phyloP scores from a whole-genome alignment of 2,888 invertebrate genomes.

The Pristionchus arcanus region DNA sequence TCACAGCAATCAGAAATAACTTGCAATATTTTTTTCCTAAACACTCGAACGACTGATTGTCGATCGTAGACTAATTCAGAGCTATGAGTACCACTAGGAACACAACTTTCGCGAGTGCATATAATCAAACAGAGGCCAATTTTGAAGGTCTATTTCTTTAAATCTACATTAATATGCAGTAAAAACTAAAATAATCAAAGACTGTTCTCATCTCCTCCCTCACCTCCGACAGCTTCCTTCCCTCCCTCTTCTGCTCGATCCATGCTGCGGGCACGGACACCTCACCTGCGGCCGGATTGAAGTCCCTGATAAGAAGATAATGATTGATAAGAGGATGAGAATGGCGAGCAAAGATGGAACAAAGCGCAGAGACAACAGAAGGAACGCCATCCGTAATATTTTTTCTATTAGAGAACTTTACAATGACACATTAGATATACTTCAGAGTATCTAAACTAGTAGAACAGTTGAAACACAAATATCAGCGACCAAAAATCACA shows the following conservation, averaged over 20 bases:
- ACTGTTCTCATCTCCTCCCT: background rate
- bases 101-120: too few species aligned
- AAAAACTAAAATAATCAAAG: too few species aligned
- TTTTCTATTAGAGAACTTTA: background rate
- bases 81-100: too few species aligned
- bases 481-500: too few species aligned
- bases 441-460: background rate
- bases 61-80: too few species aligned
- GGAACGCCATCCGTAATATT: too few species aligned
- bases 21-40: too few species aligned
- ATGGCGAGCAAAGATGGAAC: background rate
- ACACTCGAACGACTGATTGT: too few species aligned
- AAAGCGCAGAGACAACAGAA: background rate
- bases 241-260: constrained; percentile 53
- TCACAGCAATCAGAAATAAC: too few species aligned
- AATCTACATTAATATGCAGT: background rate
- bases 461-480: background rate
- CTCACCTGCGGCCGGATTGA: background rate
- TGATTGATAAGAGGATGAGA: too few species aligned
- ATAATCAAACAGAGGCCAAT: too few species aligned
- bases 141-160: too few species aligned
- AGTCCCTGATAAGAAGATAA: background rate
- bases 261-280: background rate
- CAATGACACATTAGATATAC: background rate
- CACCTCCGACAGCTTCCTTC: constrained; percentile 47